Base-by-base conservation (phyloP, 2,797 vertebrate species). In the Rhinogobio ventralis region DNA sequence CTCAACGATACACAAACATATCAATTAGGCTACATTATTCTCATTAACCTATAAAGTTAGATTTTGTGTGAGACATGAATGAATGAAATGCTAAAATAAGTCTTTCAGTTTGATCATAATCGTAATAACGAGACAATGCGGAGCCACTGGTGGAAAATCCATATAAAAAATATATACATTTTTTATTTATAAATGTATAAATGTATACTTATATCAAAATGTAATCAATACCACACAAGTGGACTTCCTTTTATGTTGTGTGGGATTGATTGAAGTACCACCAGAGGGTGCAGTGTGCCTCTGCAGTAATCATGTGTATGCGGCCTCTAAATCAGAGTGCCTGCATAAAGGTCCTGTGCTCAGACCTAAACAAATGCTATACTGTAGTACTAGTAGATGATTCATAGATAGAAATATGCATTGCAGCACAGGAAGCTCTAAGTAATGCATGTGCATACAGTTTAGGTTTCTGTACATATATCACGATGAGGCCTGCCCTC, bases 281-380 rank as follows among this genome's bases (percentile, higher is more conserved):
- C n/a, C 73, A 77, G 62, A 69, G 17, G 64, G 82, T 55, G 64
- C n/a, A 33, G 33, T 83, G 5, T 33, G 15, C 7, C 45, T 66
- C 45, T 77, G 49, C 49, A 33, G 45, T 39, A 42, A 28, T 66
- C 14, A 9, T 25, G 28, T 17, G 28, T 7, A 11, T 5, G 20
- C 5, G 49, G n/a, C 8, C 23, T 60, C 5, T 57, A 57, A n/a
- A 69, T 42, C 10, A 2, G 60, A 30, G 36, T 7, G 4, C 23
- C 10, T 71, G 51, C 51, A 25, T 57, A 17, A n/a, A 39, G 1
- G 45, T 19, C 7, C n/a, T 8, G 9, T 46, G 15, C 14, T 66
- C 45, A 64, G 57, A 28, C 69, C 8, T 30, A 7, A 72, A 46
- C 39, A 74, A 25, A 11, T 74, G 42, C 51, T 20, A 45, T n/a